phyloP scores from a whole-genome alignment of 2,888 invertebrate genomes.

The Apodemia mormo region DNA sequence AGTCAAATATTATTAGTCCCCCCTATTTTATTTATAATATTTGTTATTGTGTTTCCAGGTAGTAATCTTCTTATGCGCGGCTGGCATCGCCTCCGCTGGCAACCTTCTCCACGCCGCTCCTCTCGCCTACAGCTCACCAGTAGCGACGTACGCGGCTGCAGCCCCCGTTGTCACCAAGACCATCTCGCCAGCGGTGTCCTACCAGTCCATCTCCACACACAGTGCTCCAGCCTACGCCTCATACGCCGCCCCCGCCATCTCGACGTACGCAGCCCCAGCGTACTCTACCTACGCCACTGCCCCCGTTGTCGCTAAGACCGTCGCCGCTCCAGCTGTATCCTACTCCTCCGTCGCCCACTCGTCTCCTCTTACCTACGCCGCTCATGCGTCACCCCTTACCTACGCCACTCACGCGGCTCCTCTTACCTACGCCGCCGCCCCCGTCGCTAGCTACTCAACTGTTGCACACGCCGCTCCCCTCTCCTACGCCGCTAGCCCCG shows the following conservation, averaged over 20 bases:
- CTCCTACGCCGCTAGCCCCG: conserved; percentile 41
- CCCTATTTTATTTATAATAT: too few species aligned
- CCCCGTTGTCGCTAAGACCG: conserved; percentile 46
- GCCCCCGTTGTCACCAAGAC: too few species aligned
- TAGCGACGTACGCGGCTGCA: too few species aligned
- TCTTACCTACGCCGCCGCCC: conserved; percentile 6
- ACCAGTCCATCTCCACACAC: conserved; percentile 53
- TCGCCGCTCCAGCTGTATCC: conserved; percentile 62
- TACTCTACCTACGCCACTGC: conserved; percentile 44
- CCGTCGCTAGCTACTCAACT: conserved; percentile 4
- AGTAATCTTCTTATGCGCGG: conserved; percentile 79
- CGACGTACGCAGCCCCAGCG: conserved; percentile 39
- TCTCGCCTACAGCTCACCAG: conserved; percentile 60
- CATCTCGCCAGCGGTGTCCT: conserved; percentile 42
- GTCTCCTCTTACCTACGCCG: conserved; percentile 43
- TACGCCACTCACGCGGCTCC: conserved; percentile 43
- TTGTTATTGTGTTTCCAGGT: conserved; percentile 53
- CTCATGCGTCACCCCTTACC: conserved; percentile 39
- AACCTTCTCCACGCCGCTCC: conserved; percentile 68
- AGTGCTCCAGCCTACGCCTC: conserved; percentile 54
- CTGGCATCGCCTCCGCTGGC: conserved; percentile 84
- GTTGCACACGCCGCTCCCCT: conserved; percentile 41
- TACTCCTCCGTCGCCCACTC: conserved; percentile 42
- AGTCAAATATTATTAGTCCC: too few species aligned
- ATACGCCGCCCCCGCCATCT: conserved; percentile 42